Conservation (phyloP, 2,888 invertebrate genomes). For the Pseudococcus viburni region DNA sequence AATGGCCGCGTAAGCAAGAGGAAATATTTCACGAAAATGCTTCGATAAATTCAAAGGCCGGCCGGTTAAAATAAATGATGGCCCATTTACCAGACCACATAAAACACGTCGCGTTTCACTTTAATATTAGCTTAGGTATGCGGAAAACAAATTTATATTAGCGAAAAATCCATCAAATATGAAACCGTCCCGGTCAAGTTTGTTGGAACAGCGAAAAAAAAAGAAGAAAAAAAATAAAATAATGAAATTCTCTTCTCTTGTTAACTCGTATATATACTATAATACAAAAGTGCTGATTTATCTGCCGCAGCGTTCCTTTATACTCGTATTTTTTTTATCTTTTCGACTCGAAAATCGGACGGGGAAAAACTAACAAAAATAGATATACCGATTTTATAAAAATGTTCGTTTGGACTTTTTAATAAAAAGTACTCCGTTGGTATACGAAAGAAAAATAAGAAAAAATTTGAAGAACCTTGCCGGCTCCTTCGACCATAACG, state of each 20-base stretch:
- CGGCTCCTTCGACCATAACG: not conserved
- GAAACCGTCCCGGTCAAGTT: not conserved
- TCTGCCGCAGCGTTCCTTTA: not conserved
- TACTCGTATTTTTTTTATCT: not conserved
- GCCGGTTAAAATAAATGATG: slow-evolving; percentile 8
- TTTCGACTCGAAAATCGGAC: not conserved
- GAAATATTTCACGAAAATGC: slow-evolving; percentile 34
- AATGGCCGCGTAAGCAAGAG: not conserved
- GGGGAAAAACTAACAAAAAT: not conserved
- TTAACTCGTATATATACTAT: not conserved
- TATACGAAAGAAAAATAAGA: not conserved
- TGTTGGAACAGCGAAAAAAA: not conserved
- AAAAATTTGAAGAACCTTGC: not conserved
- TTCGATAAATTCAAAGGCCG: slow-evolving; percentile 19
- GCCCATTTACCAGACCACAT: slow-evolving; percentile 14
- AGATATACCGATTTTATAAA: slow-evolving; percentile 41
- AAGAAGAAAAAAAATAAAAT: not conserved
- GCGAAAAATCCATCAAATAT: slow-evolving; percentile 38
- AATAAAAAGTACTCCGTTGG: not conserved
- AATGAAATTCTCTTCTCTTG: slow-evolving; percentile 28
- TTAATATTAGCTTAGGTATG: slow-evolving; percentile 44
- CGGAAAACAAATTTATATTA: slow-evolving; percentile 41
- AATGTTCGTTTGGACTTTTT: slow-evolving; percentile 22
- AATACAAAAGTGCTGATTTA: slow-evolving; percentile 42
- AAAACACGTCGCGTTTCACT: slow-evolving; percentile 19